Base-by-base conservation (phyloP, 2,888 invertebrate genomes). In the Epistrophe eligans region DNA sequence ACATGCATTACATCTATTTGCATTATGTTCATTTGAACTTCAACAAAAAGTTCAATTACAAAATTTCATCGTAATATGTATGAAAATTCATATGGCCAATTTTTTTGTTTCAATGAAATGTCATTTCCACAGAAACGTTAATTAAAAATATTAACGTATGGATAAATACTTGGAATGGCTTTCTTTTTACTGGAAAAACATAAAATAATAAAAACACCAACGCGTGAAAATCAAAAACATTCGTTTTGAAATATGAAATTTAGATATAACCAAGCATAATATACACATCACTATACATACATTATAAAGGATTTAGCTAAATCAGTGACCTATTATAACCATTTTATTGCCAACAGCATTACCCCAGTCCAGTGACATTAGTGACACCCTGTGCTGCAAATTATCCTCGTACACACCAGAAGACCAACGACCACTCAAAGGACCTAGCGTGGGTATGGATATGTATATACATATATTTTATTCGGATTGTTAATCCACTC, bases 401-500 rank as follows among this genome's bases (percentile, higher is more conserved):
- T 48, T 15, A n/a, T 40, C 45, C 43, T n/a, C 45, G 4, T 4
- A 38, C 35, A 7, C n/a, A 48, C 48, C 72, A 60, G 82, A 50
- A 35, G 35, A 35, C 50, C 50, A 28, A 43, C 64, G 52, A 76
- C 79, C 87, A 79, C 87, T 83, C 83, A 71, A 71, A 74, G 79
- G 87, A 76, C 79, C 76, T 17, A 35, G 13, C 45, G n/a, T n/a
- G n/a, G n/a, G n/a, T n/a, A n/a, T n/a, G n/a, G n/a, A 1, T n/a
- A 28, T 2, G 6, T 8, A 24, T 9, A 15, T 82, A 83, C 15
- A 15, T 43, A 43, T 15, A 76, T 83, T 87, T 87, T 79, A 79
- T 87, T 76, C 79, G 79, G 79, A 79, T 87, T 83, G 83, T 83
- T 87, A 87, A 83, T 83, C 87, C 87, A 87, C 87, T 87, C 83